phyloP scores from a whole-genome alignment of 1,140 invertebrate species.

The Babylonia areolata region DNA sequence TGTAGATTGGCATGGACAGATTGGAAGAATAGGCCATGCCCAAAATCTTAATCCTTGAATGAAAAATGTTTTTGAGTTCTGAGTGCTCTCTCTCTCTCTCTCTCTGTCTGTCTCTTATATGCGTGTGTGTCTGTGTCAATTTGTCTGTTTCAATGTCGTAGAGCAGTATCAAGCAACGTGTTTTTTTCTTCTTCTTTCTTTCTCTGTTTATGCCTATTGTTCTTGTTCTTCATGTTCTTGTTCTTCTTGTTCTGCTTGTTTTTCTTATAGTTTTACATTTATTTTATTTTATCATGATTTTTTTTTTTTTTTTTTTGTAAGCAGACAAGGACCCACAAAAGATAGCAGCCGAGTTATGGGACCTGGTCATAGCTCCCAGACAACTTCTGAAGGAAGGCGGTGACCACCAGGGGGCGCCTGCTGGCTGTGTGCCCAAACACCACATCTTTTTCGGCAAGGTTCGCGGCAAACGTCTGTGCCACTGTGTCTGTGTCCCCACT shows the following conservation, averaged over 20 bases:
- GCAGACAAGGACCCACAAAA: neutral
- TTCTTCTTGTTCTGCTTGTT: neutral
- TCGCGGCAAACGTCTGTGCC: too few species aligned
- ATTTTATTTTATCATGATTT: neutral
- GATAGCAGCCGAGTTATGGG: neutral
- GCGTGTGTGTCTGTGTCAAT: neutral
- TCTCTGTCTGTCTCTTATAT: neutral
- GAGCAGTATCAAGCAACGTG: neutral
- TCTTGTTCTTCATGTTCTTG: neutral
- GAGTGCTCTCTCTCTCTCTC: neutral
- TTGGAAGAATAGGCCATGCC: too few species aligned
- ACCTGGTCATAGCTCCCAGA: neutral
- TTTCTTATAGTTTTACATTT: neutral
- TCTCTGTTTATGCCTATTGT: neutral
- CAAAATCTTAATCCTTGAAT: too few species aligned
- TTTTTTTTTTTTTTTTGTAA: too few species aligned
- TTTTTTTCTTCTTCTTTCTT: neutral
- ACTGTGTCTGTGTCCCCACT: too few species aligned
- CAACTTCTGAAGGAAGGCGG: neutral
- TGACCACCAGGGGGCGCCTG: neutral
- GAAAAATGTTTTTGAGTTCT: too few species aligned
- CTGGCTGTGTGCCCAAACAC: constrained; percentile 4
- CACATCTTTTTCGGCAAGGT: constrained; percentile 27
- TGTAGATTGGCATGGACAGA: too few species aligned
- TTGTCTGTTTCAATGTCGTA: neutral